Percentiles rank a stretch among this genome's conserved stretches.
These are phyloP conservation scores for Cyphomyrus discorhynchus DNA, from an alignment of 2,113 vertebrate species.

Conservation along the genomic window DNA sequence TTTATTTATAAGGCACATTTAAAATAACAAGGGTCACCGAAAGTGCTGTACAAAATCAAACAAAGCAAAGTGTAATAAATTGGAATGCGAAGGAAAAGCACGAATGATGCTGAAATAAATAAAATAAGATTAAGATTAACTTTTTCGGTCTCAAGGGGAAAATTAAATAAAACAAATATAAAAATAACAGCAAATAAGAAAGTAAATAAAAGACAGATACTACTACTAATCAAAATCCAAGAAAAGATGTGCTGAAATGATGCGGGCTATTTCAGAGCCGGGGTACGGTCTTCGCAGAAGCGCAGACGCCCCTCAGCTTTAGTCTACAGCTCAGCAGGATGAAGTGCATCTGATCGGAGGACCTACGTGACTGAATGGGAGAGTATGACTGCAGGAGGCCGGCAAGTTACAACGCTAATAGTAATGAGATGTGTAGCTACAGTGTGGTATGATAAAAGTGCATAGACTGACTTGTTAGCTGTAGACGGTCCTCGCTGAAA, in stretches of 20 bases:
- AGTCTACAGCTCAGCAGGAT: not conserved
- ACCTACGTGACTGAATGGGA: not conserved
- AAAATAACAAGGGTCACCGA: not conserved
- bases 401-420: not conserved
- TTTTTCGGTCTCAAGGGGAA: not conserved
- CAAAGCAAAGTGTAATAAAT: not conserved
- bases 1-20: not conserved
- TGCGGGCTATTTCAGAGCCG: not conserved
- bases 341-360: not conserved
- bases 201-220: not conserved
- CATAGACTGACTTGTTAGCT: not conserved
- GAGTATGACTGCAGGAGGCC: not conserved
- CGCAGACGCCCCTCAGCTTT: not conserved
- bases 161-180: not conserved
- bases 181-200: not conserved
- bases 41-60: not conserved
- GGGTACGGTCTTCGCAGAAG: not conserved
- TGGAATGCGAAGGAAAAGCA: not conserved
- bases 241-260: not conserved
- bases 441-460: not conserved
- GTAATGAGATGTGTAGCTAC: not conserved
- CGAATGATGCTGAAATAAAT: not conserved
- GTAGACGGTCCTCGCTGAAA: not conserved
- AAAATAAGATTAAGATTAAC: not conserved
- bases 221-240: not conserved